Percentiles rank a stretch among this genome's conserved stretches.
phyloP scores from a whole-genome alignment of 2,113 vertebrate species.

The Cynopterus brachyotis region DNA sequence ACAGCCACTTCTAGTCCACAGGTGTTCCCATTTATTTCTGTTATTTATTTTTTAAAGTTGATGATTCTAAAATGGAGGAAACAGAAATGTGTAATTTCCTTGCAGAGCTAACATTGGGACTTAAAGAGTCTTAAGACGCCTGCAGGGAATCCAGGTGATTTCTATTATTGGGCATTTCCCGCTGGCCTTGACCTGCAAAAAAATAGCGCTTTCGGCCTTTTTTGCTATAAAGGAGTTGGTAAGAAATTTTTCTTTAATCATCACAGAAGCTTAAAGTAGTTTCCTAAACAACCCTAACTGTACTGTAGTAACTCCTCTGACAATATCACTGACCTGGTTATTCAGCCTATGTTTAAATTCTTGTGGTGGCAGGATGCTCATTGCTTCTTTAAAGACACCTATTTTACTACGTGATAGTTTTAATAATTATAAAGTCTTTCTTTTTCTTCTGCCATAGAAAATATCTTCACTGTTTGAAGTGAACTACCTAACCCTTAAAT shows the following conservation, averaged over 20 bases:
- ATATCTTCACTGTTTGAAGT: neutral
- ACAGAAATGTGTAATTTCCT: neutral
- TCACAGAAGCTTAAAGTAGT: neutral
- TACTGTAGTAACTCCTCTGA: neutral
- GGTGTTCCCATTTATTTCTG: neutral
- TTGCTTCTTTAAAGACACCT: neutral
- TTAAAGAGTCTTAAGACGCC: neutral
- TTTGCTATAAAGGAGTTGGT: neutral
- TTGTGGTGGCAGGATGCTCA: neutral
- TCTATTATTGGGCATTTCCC: neutral
- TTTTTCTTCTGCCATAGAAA: neutral
- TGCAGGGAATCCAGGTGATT: neutral
- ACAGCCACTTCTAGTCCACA: neutral
- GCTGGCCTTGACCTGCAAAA: neutral
- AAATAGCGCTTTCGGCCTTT: neutral
- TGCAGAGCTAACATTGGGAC: neutral
- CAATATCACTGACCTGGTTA: neutral
- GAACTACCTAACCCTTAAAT: neutral
- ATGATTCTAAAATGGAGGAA: constrained; percentile 23
- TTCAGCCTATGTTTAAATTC: neutral
- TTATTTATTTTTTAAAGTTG: constrained; percentile 30
- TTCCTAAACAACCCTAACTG: neutral
- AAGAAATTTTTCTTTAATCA: neutral
- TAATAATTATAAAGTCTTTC: neutral
- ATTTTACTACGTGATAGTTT: neutral